Base-by-base conservation (phyloP, 2,888 invertebrate genomes). In the Lypha dubia region DNA sequence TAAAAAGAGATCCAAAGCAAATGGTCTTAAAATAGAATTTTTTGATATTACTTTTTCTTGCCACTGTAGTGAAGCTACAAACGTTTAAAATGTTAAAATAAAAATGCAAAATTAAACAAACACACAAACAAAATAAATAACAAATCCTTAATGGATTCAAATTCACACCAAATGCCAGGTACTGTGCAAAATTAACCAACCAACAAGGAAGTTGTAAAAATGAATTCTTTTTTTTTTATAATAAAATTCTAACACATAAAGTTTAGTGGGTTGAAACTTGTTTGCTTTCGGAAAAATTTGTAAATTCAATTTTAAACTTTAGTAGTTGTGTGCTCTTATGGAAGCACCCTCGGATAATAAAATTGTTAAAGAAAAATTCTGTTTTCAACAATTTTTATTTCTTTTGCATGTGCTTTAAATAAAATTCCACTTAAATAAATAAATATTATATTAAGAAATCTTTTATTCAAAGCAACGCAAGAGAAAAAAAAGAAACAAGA, bases 111-210 rank as follows among this genome's bases (percentile, higher is more conserved):
- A 63, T 13, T 17, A 17, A 41, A 51, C n/a, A 56, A 51, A 74
- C 15, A 24, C 15, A 24, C n/a, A n/a, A n/a, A n/a, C n/a, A 53
- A 71, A 9, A 71, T 49, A 73, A 62, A 63, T 41, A 62, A 74
- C 17, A 74, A n/a, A 51, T 24, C 20, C 13, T 75, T 75, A 75
- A 65, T 65, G 44, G 63, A 56, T 75, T 65, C 56, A 65, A 56
- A 58, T 1, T 58, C 13, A 0, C 13, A 9, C 17, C 11, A 38
- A 11, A 20, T 56, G 20, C 60, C 20, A 17, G 60, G 13, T 9
- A 3, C 0, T 0, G 11, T 0, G 1, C 17, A 58, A 38, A 35
- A 60, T 20, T 20, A 3, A 15, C 1, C n/a, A 15, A 49, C 17
- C n/a, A 1, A 7, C 17, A 17, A 41, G 46, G 13, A 46, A 17